A percentile compares a stretch with the other conserved stretches of the same genome.
Evolutionary conservation across 2,113 vertebrate species (phyloP).

Genomic region (Rhinopomastus cyanomelas): DNA sequence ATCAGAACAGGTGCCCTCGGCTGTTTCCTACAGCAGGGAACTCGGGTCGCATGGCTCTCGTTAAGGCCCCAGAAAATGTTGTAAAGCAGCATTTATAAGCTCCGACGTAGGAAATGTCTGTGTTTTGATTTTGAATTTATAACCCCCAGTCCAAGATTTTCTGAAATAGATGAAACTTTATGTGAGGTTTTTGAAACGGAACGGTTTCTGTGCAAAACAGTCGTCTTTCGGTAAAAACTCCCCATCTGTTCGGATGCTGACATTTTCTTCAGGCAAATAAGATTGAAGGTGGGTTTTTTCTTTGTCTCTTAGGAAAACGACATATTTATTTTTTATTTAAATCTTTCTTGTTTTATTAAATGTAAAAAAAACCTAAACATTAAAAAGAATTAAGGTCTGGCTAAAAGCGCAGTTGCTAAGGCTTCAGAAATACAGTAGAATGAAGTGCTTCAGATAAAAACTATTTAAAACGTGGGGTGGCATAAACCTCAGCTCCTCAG

Average conservation of each 20-base stretch:
- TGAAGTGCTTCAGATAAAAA: background rate
- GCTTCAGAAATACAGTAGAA: background rate
- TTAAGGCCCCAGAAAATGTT: constrained; percentile 50
- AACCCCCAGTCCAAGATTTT: constrained; percentile 23
- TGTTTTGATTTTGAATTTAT: constrained; percentile 59
- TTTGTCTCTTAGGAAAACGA: background rate
- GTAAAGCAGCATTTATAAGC: constrained; percentile 59
- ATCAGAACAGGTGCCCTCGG: constrained; percentile 14
- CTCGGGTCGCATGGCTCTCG: constrained; percentile 52
- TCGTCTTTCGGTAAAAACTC: constrained; percentile 14
- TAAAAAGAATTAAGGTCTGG: background rate
- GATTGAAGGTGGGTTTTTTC: background rate
- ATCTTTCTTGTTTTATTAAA: too few species aligned
- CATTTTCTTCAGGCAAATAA: constrained; percentile 19
- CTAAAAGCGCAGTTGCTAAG: background rate
- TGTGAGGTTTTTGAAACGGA: constrained; percentile 54
- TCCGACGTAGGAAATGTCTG: constrained; percentile 50
- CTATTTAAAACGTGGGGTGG: background rate
- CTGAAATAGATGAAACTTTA: constrained; percentile 57
- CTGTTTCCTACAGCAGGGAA: constrained; percentile 23
- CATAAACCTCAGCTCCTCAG: background rate
- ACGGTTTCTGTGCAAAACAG: constrained; percentile 33
- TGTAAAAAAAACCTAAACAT: too few species aligned
- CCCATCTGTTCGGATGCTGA: constrained; percentile 45
- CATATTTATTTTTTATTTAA: too few species aligned